A percentile compares a stretch with the other conserved stretches of the same genome.
Conservation (phyloP, 1,140 invertebrate species). For the Rhagoletis zephyria region DNA sequence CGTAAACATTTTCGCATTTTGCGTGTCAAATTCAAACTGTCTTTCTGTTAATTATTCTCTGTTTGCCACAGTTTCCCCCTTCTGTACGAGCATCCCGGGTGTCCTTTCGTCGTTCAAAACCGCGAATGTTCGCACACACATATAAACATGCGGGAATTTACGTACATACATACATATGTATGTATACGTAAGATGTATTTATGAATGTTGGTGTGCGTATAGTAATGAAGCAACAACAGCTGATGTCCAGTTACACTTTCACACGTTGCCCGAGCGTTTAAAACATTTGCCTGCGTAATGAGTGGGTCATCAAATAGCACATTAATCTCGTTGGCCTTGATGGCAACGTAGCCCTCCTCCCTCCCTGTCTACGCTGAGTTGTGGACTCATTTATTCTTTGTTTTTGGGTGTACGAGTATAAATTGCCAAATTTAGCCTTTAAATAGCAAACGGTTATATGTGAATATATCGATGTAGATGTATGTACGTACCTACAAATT, state of each 20-base stretch:
- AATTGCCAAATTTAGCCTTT: neutral
- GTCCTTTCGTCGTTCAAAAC: neutral
- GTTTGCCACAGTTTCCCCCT: neutral
- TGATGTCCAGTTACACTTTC: slow-evolving; percentile 57
- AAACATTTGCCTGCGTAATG: slow-evolving; percentile 53
- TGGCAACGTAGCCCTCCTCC: neutral
- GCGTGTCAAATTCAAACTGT: slow-evolving; percentile 60
- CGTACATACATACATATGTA: neutral
- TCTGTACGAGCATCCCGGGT: neutral
- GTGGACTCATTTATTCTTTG: neutral
- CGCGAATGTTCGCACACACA: neutral
- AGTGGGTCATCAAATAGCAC: slow-evolving; percentile 53
- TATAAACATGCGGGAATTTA: neutral
- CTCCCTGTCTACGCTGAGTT: neutral
- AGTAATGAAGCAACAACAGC: slow-evolving; percentile 51
- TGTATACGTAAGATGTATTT: neutral
- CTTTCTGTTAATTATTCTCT: slow-evolving; percentile 55
- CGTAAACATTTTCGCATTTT: slow-evolving; percentile 56
- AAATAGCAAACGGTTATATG: too few relatives aligned
- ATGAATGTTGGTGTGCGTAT: slow-evolving; percentile 18
- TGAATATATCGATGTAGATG: neutral
- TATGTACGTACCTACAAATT: too few relatives aligned
- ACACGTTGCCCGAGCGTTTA: slow-evolving; percentile 31
- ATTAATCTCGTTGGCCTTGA: slow-evolving; percentile 52
- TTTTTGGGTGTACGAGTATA: neutral